phyloP scores from a whole-genome alignment of 2,797 vertebrate genomes.

The Ataeniobius toweri region DNA sequence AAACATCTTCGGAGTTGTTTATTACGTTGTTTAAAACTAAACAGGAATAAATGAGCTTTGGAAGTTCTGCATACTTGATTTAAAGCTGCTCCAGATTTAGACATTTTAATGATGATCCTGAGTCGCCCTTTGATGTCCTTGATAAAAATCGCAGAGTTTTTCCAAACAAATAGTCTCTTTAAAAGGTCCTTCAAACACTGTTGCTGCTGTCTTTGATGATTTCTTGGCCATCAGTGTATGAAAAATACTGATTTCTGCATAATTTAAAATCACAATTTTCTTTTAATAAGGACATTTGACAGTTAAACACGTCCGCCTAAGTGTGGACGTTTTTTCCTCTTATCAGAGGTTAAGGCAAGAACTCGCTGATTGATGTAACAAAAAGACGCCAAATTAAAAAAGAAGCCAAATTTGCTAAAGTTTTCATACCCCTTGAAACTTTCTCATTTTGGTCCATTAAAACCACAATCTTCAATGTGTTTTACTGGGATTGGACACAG shows the following conservation, averaged over 20 bases:
- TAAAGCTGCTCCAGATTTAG: not conserved
- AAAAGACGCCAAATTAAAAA: not conserved
- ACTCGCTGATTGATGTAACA: not conserved
- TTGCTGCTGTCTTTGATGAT: conserved; percentile 14
- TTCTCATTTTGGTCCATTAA: not conserved
- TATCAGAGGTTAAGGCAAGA: not conserved
- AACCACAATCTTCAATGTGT: not conserved
- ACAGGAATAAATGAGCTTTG: conserved; percentile 22
- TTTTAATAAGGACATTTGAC: not conserved
- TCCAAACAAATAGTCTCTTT: conserved; percentile 4
- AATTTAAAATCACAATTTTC: not conserved
- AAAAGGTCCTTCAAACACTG: conserved; percentile 2
- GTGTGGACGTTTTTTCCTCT: not conserved
- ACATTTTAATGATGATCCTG: conserved; percentile 8
- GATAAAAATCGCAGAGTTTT: not conserved
- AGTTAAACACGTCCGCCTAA: too few species aligned
- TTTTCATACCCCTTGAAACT: not conserved
- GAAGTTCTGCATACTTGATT: conserved; percentile 10
- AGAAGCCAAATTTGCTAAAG: not conserved
- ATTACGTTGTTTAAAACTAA: conserved; percentile 18
- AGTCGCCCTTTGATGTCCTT: not conserved
- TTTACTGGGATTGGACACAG: not conserved
- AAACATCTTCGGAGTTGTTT: conserved; percentile 16
- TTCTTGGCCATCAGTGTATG: not conserved
- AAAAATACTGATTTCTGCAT: not conserved